A percentile compares a stretch with the other conserved stretches of the same genome.
Conservation (phyloP, 2,113 vertebrate species). For the Orcinus orca region DNA sequence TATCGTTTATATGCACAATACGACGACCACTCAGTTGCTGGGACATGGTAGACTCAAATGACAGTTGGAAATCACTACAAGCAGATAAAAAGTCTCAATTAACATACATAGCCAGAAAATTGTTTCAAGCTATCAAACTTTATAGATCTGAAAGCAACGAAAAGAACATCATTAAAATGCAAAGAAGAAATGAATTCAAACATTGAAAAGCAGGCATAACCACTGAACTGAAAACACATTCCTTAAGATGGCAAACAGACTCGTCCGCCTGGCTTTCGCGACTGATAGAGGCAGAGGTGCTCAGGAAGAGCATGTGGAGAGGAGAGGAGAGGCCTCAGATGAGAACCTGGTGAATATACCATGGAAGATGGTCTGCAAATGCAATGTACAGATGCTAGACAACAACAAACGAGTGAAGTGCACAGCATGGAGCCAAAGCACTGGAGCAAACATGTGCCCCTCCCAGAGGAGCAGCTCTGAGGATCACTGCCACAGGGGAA, state of each 20-base stretch:
- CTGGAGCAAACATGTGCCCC: not conserved
- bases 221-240: not conserved
- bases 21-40: not conserved
- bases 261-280: not conserved
- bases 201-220: not conserved
- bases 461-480: not conserved
- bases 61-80: not conserved
- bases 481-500: not conserved
- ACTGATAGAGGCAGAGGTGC: not conserved
- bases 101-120: not conserved
- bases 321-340: not conserved
- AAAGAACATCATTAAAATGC: not conserved
- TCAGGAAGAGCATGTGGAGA: not conserved
- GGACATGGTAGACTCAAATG: not conserved
- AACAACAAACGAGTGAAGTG: not conserved
- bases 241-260: not conserved
- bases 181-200: conserved; percentile 37
- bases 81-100: conserved; percentile 11
- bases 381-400: not conserved
- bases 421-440: not conserved
- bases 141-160: conserved; percentile 16
- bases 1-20: not conserved
- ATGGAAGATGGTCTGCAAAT: not conserved
- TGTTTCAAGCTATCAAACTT: conserved; percentile 23
- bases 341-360: not conserved